These are phyloP conservation scores for Leptestheria dahalacensis DNA, from an alignment of 1,140 invertebrate species.

Conservation along the genomic window DNA sequence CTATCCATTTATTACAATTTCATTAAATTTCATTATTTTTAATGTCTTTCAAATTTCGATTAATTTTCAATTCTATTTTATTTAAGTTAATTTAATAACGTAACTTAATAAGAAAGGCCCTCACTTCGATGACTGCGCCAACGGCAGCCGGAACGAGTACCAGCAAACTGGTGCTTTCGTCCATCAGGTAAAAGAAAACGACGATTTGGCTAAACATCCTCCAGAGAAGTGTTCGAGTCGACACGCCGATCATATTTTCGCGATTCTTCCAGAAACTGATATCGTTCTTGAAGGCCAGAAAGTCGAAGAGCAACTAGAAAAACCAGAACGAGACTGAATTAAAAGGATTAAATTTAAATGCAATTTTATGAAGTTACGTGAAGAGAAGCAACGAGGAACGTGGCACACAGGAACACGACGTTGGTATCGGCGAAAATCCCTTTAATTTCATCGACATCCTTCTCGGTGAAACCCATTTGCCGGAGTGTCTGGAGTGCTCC, in stretches of 20 bases:
- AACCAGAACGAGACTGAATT: conserved; percentile 19
- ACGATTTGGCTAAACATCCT: conserved; percentile 79
- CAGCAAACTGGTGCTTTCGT: conserved; percentile 81
- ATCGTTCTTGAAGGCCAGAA: conserved; percentile 95
- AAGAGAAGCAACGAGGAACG: conserved; percentile 77
- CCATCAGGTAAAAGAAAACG: conserved; percentile 85
- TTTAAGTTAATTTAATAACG: neutral
- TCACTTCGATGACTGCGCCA: conserved; percentile 69
- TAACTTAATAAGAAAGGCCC: neutral
- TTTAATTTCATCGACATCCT: conserved; percentile 93
- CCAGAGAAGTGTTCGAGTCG: conserved; percentile 77
- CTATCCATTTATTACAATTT: too few species aligned
- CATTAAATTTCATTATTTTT: too few species aligned
- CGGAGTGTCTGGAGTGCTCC: conserved; percentile 56
- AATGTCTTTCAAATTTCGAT: neutral
- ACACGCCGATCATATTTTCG: conserved; percentile 73
- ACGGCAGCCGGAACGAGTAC: conserved; percentile 75
- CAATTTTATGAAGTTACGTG: conserved; percentile 55
- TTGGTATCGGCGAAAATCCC: conserved; percentile 92
- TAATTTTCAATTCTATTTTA: too few species aligned
- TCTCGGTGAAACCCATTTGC: conserved; percentile 68
- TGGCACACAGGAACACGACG: conserved; percentile 76
- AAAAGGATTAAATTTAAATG: neutral
- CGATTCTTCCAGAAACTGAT: conserved; percentile 83
- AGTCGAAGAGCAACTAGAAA: conserved; percentile 82